A percentile compares a stretch with the other conserved stretches of the same genome.
Conservation (phyloP, 1,140 invertebrate genomes). For the Calosoma granatense region DNA sequence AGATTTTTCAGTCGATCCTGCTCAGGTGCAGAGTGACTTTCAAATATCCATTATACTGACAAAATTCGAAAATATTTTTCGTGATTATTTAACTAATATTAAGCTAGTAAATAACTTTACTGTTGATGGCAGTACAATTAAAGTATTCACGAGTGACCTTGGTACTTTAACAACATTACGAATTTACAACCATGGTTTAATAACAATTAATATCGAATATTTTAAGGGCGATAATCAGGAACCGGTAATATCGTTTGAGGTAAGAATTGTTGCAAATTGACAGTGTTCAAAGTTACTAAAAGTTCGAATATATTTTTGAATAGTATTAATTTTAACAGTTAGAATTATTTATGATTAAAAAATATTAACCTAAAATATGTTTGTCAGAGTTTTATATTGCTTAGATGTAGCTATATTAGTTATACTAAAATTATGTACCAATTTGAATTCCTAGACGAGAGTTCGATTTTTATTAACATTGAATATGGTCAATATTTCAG, state of each 20-base stretch:
- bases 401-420: no score
- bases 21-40: constrained; percentile 49
- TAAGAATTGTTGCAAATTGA: constrained; percentile 38
- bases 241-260: constrained; percentile 60
- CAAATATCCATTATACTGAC: constrained; percentile 54
- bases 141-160: constrained; percentile 55
- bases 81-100: constrained; percentile 55
- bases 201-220: constrained; percentile 74
- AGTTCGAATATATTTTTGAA: no score
- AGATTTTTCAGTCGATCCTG: constrained; percentile 66
- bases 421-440: no score
- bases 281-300: no score
- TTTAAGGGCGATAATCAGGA: constrained; percentile 62
- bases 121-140: constrained; percentile 53
- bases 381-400: no score
- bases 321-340: no score
- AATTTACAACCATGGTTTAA: constrained; percentile 58
- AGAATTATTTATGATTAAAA: no score
- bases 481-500: no score
- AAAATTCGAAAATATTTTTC: constrained; percentile 53
- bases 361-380: no score
- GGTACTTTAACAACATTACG: constrained; percentile 58
- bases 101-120: constrained; percentile 43
- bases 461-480: no score
- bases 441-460: no score